Conservation (phyloP, 2,113 vertebrate genomes). For the Tachysurus fulvidraco region DNA sequence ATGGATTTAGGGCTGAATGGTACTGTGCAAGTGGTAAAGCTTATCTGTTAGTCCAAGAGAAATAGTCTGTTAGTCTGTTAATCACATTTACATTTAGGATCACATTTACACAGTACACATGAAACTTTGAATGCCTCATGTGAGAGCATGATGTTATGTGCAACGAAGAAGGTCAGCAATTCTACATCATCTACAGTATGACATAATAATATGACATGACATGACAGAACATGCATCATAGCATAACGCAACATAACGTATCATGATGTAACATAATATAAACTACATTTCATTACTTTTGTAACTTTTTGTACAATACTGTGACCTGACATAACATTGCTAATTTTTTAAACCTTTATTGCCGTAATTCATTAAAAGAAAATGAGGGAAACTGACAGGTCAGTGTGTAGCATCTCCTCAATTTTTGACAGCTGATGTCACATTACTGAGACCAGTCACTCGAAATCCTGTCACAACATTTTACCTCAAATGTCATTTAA, state of each 20-base stretch:
- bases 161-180: neutral
- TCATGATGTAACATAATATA: no score
- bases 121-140: neutral
- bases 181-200: neutral
- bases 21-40: constrained; percentile 12
- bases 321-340: no score
- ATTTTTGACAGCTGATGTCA: neutral
- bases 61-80: neutral
- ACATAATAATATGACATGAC: neutral
- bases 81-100: neutral
- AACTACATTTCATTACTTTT: no score
- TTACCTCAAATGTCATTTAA: constrained; percentile 7
- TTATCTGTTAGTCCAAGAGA: neutral
- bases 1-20: neutral
- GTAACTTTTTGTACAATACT: no score
- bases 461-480: neutral
- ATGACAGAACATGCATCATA: no score
- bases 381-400: neutral
- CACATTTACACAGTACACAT: constrained; percentile 3
- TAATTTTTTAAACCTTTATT: neutral
- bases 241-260: no score
- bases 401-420: neutral
- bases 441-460: neutral
- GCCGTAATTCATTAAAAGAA: neutral
- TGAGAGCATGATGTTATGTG: neutral